Evolutionary conservation across 2,113 vertebrate species (phyloP).

Genomic region (Nesogale talazaci): DNA sequence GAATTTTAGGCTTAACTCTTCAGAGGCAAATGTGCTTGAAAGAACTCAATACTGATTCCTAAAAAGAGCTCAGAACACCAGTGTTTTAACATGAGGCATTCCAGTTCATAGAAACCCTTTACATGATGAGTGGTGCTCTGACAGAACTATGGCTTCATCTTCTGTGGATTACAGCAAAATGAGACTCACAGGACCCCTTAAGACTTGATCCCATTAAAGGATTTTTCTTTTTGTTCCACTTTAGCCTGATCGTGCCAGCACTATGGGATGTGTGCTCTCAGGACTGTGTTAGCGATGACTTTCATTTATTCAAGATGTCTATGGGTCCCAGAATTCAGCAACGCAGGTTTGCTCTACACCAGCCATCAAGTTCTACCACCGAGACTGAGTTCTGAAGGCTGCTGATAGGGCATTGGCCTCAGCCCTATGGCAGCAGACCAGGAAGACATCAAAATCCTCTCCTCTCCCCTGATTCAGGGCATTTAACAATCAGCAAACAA

Average conservation of each 20-base stretch:
- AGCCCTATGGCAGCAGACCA: not conserved
- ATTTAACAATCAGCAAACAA: not conserved
- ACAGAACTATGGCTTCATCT: not conserved
- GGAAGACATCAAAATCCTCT: not conserved
- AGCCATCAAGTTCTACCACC: not conserved
- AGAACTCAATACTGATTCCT: not conserved
- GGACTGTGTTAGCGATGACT: not conserved
- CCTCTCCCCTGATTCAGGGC: not conserved
- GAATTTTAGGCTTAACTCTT: not conserved
- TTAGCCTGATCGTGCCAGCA: not conserved
- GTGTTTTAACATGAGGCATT: too few relatives aligned
- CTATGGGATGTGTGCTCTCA: not conserved
- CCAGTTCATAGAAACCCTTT: not conserved
- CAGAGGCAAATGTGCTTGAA: not conserved
- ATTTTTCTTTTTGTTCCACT: not conserved
- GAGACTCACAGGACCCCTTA: not conserved
- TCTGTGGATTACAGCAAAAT: not conserved
- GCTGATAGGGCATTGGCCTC: not conserved
- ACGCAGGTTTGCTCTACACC: not conserved
- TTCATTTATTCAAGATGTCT: not conserved
- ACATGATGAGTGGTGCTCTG: not conserved
- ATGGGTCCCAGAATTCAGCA: not conserved
- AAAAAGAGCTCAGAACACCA: not conserved
- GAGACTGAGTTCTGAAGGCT: not conserved
- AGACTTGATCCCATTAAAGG: not conserved